These are phyloP conservation scores for Tragelaphus eurycerus DNA, from an alignment of 2,797 vertebrate genomes.

Conservation along the genomic window DNA sequence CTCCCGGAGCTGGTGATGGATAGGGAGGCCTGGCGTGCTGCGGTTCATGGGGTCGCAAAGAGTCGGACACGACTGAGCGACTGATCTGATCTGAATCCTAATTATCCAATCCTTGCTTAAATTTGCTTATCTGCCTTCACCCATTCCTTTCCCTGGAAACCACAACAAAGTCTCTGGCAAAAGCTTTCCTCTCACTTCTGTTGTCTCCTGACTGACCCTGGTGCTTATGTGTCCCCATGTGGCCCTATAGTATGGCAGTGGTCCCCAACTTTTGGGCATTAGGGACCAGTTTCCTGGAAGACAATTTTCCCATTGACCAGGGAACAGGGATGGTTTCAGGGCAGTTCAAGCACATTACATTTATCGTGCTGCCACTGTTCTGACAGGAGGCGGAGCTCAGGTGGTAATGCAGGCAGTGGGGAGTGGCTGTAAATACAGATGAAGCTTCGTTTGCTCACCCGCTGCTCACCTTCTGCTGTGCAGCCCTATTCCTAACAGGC, in stretches of 20 bases:
- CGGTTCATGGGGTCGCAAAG: too few relatives aligned
- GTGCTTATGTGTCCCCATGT: not conserved
- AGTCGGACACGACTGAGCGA: too few relatives aligned
- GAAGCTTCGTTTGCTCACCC: not conserved
- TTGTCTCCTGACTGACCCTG: accelerated
- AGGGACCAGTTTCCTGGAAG: not conserved
- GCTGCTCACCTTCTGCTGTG: not conserved
- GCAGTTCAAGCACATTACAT: not conserved
- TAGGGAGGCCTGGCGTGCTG: too few relatives aligned
- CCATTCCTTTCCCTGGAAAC: not conserved
- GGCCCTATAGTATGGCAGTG: not conserved
- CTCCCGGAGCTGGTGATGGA: too few relatives aligned
- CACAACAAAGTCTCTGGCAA: not conserved
- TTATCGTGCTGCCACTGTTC: not conserved
- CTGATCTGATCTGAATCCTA: too few relatives aligned
- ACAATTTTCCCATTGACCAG: not conserved
- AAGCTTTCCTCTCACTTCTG: not conserved
- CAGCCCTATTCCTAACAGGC: not conserved
- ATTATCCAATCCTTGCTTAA: not conserved
- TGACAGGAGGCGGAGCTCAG: not conserved
- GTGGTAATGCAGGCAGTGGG: not conserved
- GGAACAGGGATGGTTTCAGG: not conserved
- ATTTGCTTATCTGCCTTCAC: not conserved
- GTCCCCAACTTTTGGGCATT: not conserved
- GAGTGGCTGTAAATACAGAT: not conserved